These are phyloP conservation scores for Drosophila lini DNA, from an alignment of 1,140 invertebrate genomes.

Conservation along the genomic window DNA sequence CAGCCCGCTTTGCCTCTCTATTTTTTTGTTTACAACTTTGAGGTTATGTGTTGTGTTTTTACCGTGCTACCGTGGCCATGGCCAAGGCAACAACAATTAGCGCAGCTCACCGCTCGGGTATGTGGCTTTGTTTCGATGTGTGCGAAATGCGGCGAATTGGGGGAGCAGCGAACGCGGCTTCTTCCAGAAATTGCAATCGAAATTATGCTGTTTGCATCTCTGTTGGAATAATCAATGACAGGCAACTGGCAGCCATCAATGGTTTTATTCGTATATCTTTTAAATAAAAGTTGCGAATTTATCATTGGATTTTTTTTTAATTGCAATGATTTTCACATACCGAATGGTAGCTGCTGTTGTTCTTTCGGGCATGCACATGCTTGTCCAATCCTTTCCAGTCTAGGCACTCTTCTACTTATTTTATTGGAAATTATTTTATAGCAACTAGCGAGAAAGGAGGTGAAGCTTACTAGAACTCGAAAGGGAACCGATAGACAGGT, in stretches of 20 bases:
- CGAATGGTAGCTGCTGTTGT: neutral
- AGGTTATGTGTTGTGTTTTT: constrained; percentile 66
- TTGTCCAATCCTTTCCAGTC: neutral
- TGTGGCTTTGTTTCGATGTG: constrained; percentile 1
- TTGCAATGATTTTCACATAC: neutral
- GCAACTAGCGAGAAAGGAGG: too few species aligned
- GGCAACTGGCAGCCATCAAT: neutral
- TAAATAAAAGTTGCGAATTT: neutral
- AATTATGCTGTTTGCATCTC: neutral
- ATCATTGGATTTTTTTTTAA: neutral
- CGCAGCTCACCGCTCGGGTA: neutral
- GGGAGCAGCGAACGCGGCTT: neutral
- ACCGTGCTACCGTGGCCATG: constrained; percentile 30
- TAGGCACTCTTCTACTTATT: neutral
- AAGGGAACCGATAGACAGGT: neutral
- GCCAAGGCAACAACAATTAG: constrained; percentile 8
- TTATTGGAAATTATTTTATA: neutral
- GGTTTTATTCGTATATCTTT: neutral
- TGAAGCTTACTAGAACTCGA: neutral
- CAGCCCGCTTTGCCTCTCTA: neutral
- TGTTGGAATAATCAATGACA: constrained; percentile 10
- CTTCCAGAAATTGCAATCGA: constrained; percentile 2
- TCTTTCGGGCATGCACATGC: neutral
- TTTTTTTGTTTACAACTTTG: constrained; percentile 67
- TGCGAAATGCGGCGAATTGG: constrained; percentile 17